Conservation (phyloP, 2,113 vertebrate species). For the Formicarius rufipectus region DNA sequence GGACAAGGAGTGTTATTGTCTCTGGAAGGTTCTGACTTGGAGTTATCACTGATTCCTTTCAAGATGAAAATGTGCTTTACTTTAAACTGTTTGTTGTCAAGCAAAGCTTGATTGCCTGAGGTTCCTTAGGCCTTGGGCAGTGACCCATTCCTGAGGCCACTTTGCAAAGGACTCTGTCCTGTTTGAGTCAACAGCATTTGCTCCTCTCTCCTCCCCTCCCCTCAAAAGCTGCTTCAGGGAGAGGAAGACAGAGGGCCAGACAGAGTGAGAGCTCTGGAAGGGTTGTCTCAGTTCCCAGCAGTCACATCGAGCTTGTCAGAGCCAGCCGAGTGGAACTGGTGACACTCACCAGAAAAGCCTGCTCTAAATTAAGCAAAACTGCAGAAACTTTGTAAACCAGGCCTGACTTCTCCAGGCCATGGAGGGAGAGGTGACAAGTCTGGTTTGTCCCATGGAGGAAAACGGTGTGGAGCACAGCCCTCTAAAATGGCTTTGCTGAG, state of each 20-base stretch:
- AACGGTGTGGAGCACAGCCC: not conserved
- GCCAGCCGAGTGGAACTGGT: constrained; percentile 48
- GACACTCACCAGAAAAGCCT: not conserved
- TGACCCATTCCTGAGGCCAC: not conserved
- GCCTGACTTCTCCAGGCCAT: not conserved
- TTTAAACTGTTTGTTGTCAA: constrained; percentile 25
- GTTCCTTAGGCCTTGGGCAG: not conserved
- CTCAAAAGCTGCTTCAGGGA: not conserved
- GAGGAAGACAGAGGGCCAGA: not conserved
- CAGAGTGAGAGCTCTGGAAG: not conserved
- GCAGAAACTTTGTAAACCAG: not conserved
- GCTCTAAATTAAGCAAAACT: constrained; percentile 35
- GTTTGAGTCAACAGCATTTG: not conserved
- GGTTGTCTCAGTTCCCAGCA: constrained; percentile 25
- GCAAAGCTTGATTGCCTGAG: not conserved
- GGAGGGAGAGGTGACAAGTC: not conserved
- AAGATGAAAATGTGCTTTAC: not conserved
- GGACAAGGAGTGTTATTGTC: not conserved
- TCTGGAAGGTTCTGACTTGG: not conserved
- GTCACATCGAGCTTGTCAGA: constrained; percentile 12
- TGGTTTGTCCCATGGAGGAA: not conserved
- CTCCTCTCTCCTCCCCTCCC: not conserved
- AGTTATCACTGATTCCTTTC: not conserved
- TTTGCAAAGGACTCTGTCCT: not conserved
- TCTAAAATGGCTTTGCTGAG: not conserved